Base-by-base conservation (phyloP, 92 coral and sea anemone species). In the Parazoanthus darwini region DNA sequence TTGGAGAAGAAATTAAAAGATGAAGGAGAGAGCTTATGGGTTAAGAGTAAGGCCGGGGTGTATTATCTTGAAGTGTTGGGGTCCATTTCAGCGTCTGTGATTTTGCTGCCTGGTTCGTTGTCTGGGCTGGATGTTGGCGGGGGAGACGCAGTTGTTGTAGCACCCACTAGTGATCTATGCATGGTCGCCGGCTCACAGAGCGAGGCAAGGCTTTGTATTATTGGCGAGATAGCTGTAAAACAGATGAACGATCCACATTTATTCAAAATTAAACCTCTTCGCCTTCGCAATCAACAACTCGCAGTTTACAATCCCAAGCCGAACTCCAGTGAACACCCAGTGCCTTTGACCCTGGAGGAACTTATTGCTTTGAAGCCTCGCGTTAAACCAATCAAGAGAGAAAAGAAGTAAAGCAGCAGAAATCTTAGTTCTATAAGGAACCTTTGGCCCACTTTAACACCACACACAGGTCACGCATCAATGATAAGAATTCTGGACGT, bases 111-210 rank as follows among this genome's bases (percentile, higher is more conserved):
- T 4, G 94, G 91, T 29, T 93, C 91, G 82, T 92, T 96, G 23
- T 94, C 91, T 37, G 92, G 89, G 37, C 83, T 94, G 82, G 94
- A 94, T 76, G 86, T 93, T 25, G 94, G 85, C 36, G 90, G 65
- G 6, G 98, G 98, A 1, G 98, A 96, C 66, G 90, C 90, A 0
- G 95, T 94, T 26, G 88, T 94, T 0, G 91, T 93, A 1, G 77
- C 90, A 0, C 98, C 98, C 23, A 80, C 92, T 13, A 92, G 96
- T 33, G 98, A 94, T 79, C 91, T 96, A 18, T 94, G 98, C 80
- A 93, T 96, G 94, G 93, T 96, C 4, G 96, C 89, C 5, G 96
- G 93, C 50, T 89, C 98, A 44, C 92, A 94, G 88, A 93, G 91
- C 42, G 98, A 91, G 23, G 93, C 94, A 15, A 96, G 92, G 71